Percentiles rank a stretch among this genome's conserved stretches.
phyloP scores from a whole-genome alignment of 2,797 vertebrate genomes.

The Meda fulgida region DNA sequence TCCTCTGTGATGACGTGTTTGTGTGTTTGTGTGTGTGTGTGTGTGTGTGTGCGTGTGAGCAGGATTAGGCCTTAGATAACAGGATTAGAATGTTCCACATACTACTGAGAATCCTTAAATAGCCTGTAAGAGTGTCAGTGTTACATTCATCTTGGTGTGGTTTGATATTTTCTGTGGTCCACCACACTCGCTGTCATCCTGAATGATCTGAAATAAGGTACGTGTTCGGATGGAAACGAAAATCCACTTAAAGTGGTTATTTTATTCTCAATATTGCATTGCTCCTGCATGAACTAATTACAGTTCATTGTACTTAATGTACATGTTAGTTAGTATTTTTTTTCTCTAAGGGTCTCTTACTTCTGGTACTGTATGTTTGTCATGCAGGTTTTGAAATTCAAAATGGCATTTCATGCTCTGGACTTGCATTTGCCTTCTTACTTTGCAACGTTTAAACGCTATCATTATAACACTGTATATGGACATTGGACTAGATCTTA shows the following conservation, averaged over 20 bases:
- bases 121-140: slow-evolving; percentile 46
- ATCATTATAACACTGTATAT: not conserved
- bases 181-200: not conserved
- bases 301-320: not conserved
- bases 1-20: slow-evolving; percentile 9
- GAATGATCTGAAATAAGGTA: slow-evolving; percentile 41
- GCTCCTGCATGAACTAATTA: not conserved
- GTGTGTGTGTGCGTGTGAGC: not conserved
- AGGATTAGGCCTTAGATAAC: slow-evolving; percentile 69
- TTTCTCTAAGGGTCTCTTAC: not conserved
- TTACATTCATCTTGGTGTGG: slow-evolving; percentile 4
- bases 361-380: not conserved
- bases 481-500: not conserved
- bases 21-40: not conserved
- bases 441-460: not conserved
- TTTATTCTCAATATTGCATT: not conserved
- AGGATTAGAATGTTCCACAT: slow-evolving; percentile 75
- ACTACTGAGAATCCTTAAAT: slow-evolving; percentile 63
- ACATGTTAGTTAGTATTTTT: not conserved
- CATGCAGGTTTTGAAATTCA: not conserved
- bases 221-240: not conserved
- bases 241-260: not conserved
- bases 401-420: not conserved
- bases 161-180: slow-evolving; percentile 14
- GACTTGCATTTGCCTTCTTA: not conserved